These are phyloP conservation scores for Cinclus cinclus DNA, from an alignment of 2,113 vertebrate genomes.

Conservation along the genomic window DNA sequence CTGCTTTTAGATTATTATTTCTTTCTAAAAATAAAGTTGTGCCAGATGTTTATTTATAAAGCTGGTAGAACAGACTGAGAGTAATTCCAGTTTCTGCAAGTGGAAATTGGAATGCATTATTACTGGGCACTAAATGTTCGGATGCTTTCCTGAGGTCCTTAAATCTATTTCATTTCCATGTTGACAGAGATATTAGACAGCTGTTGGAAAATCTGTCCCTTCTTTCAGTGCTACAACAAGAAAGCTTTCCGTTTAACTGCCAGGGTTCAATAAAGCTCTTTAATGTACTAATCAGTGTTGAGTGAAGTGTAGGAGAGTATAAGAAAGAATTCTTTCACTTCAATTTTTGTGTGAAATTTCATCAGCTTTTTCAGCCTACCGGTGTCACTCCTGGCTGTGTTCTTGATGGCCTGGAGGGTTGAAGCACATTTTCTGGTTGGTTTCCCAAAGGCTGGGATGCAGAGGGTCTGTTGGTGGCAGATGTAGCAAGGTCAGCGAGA, in stretches of 20 bases:
- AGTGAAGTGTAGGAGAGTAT: neutral
- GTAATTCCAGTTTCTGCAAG: conserved; percentile 70
- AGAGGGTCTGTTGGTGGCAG: neutral
- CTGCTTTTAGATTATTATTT: conserved; percentile 47
- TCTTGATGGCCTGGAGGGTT: neutral
- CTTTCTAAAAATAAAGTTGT: conserved; percentile 62
- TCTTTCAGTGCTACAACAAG: conserved; percentile 63
- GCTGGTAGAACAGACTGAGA: conserved; percentile 65
- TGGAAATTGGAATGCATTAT: conserved; percentile 76
- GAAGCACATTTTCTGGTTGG: neutral
- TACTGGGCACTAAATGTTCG: conserved; percentile 70
- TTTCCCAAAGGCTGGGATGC: neutral
- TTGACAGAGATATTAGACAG: conserved; percentile 80
- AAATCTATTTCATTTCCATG: conserved; percentile 79
- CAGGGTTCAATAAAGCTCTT: conserved; percentile 67
- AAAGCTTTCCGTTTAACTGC: conserved; percentile 71
- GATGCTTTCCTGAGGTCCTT: conserved; percentile 72
- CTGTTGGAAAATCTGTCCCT: conserved; percentile 79
- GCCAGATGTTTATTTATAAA: conserved; percentile 74
- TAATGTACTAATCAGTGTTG: conserved; percentile 55
- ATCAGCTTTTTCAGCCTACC: neutral
- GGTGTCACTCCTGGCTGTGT: neutral
- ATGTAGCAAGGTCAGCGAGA: neutral
- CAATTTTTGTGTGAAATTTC: neutral
- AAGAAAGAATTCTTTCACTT: conserved; percentile 61